Conservation (phyloP, 2,113 vertebrate genomes). For the Vulpes lagopus region DNA sequence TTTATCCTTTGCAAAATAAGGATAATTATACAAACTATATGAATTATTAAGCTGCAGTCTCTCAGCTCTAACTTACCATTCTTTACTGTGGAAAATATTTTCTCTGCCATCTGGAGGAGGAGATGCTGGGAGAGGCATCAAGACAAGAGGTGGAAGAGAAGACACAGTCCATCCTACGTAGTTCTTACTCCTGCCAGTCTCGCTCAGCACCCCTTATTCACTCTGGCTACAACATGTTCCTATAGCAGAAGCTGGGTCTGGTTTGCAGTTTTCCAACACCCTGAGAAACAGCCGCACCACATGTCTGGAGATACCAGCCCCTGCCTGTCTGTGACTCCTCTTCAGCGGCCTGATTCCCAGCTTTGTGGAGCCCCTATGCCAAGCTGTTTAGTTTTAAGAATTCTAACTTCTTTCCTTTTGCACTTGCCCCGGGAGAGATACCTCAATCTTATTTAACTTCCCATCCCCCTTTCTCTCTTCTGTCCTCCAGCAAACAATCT, state of each 20-base stretch:
- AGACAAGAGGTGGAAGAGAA: neutral
- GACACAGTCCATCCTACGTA: neutral
- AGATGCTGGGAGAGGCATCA: neutral
- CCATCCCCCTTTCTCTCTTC: neutral
- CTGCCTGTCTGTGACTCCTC: rapidly evolving
- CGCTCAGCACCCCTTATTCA: neutral
- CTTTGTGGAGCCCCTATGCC: neutral
- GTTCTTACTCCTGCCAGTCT: neutral
- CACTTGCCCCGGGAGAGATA: neutral
- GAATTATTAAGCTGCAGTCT: neutral
- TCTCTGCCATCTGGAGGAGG: neutral
- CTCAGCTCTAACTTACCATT: neutral
- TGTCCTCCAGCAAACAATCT: neutral
- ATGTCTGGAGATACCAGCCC: neutral
- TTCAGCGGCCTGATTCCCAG: neutral
- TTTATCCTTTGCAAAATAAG: neutral
- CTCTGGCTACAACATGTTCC: neutral
- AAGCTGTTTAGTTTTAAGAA: neutral
- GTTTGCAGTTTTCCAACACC: too few species aligned
- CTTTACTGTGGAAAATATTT: neutral
- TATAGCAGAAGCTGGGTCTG: neutral
- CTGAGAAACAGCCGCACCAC: neutral
- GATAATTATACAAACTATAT: neutral
- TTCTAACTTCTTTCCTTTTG: neutral
- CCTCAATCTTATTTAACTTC: neutral